A percentile compares a stretch with the other conserved stretches of the same genome.
Evolutionary conservation across 1,140 invertebrate species (phyloP).

Genomic region (Pseudomyrmex pallidus): DNA sequence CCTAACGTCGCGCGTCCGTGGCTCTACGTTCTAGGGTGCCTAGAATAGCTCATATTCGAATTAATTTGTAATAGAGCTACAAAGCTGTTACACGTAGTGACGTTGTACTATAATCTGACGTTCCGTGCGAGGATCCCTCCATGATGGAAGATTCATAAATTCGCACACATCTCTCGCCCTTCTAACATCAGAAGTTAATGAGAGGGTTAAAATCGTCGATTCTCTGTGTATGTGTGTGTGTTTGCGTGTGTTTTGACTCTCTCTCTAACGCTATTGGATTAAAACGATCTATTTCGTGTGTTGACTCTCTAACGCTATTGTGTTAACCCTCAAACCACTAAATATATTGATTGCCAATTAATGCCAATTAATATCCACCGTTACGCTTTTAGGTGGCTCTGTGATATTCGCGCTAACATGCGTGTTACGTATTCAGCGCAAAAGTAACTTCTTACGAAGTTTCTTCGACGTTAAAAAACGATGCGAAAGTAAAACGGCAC

Average conservation of each 20-base stretch:
- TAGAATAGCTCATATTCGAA: slow-evolving; percentile 57
- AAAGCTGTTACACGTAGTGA: slow-evolving; percentile 41
- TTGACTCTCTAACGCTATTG: not conserved
- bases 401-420: no score
- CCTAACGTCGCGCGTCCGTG: slow-evolving; percentile 36
- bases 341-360: not conserved
- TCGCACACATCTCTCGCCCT: slow-evolving; percentile 9
- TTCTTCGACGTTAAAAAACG: not conserved
- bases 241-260: no score
- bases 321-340: not conserved
- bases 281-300: no score
- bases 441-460: no score
- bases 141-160: slow-evolving; percentile 46
- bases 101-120: slow-evolving; percentile 24
- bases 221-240: no score
- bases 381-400: not conserved
- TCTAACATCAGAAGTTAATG: not conserved
- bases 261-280: no score
- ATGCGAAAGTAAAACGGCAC: not conserved
- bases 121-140: slow-evolving; percentile 21
- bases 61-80: slow-evolving; percentile 57
- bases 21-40: slow-evolving; percentile 5
- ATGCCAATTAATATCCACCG: not conserved
- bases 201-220: slow-evolving; percentile 7
- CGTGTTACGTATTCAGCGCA: no score